These are phyloP conservation scores for Dynastes hyllus DNA, from an alignment of 2,888 invertebrate genomes.

Conservation along the genomic window DNA sequence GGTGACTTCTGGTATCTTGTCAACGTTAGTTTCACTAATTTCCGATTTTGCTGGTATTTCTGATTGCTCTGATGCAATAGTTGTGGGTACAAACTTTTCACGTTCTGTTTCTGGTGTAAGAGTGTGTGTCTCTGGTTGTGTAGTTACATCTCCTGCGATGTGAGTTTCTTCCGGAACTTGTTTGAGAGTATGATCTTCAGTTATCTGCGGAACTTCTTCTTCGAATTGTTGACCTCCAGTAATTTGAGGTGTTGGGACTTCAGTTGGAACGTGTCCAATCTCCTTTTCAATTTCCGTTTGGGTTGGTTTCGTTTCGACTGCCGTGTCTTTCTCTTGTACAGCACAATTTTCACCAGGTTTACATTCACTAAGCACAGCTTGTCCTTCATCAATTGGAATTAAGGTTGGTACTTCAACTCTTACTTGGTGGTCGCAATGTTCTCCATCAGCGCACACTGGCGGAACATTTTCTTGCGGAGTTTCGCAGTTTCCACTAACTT, in stretches of 20 bases:
- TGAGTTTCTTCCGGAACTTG: background rate
- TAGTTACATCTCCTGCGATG: background rate
- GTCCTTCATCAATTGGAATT: slow-evolving; percentile 53
- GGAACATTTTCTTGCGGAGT: slow-evolving; percentile 26
- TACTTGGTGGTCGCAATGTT: background rate
- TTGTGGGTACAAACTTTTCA: slow-evolving; percentile 3
- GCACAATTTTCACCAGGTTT: slow-evolving; percentile 34
- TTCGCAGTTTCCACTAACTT: slow-evolving; percentile 18
- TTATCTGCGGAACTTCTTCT: slow-evolving; percentile 19
- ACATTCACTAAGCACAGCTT: slow-evolving; percentile 10
- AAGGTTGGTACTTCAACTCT: too few relatives aligned
- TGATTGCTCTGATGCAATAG: background rate
- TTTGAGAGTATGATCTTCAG: slow-evolving; percentile 18
- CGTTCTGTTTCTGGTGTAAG: slow-evolving; percentile 1
- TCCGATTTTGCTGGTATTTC: slow-evolving; percentile 9
- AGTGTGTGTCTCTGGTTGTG: background rate
- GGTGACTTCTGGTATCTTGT: slow-evolving; percentile 52
- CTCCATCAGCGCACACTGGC: background rate
- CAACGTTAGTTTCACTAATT: slow-evolving; percentile 10
- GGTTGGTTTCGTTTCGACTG: background rate
- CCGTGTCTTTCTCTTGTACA: background rate
- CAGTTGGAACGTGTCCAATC: background rate
- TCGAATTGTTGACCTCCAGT: background rate
- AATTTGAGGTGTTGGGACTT: slow-evolving; percentile 2
- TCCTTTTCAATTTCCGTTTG: background rate